Percentiles rank a stretch among this genome's conserved stretches.
Evolutionary conservation across 2,888 invertebrate genomes (phyloP).

Genomic region (Rhamphomyia laevipes): DNA sequence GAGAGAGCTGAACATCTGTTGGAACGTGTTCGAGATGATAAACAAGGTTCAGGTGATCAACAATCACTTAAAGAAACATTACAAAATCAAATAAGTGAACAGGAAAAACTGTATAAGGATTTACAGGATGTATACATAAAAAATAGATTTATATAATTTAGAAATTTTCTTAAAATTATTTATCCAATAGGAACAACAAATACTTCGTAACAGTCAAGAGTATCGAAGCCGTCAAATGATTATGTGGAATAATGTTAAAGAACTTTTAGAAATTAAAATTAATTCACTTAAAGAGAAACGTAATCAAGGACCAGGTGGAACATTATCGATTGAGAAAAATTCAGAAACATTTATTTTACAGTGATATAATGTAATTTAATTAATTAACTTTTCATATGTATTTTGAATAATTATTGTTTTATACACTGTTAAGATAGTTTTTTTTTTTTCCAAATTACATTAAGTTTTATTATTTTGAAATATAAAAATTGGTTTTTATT

Average conservation of each 20-base stretch:
- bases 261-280: constrained; percentile 16
- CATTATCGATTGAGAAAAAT: constrained; percentile 15
- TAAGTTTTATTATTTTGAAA: too few relatives aligned
- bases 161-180: neutral
- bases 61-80: constrained; percentile 15
- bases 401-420: too few relatives aligned
- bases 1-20: constrained; percentile 16
- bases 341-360: constrained; percentile 19
- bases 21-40: constrained; percentile 16
- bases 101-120: constrained; percentile 12
- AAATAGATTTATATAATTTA: neutral
- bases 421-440: too few relatives aligned
- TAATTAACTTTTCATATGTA: too few relatives aligned
- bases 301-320: constrained; percentile 15
- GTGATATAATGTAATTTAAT: constrained; percentile 1
- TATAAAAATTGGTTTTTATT: neutral
- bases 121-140: constrained; percentile 13
- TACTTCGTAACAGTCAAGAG: constrained; percentile 13
- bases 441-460: too few relatives aligned
- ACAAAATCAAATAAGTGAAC: constrained; percentile 16
- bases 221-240: constrained; percentile 13
- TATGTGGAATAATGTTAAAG: constrained; percentile 17
- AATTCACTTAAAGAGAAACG: constrained; percentile 15
- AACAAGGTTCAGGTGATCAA: constrained; percentile 1
- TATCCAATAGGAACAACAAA: constrained; percentile 13